These are phyloP conservation scores for Drosophila lacicola DNA, from an alignment of 2,888 invertebrate species.

Conservation along the genomic window DNA sequence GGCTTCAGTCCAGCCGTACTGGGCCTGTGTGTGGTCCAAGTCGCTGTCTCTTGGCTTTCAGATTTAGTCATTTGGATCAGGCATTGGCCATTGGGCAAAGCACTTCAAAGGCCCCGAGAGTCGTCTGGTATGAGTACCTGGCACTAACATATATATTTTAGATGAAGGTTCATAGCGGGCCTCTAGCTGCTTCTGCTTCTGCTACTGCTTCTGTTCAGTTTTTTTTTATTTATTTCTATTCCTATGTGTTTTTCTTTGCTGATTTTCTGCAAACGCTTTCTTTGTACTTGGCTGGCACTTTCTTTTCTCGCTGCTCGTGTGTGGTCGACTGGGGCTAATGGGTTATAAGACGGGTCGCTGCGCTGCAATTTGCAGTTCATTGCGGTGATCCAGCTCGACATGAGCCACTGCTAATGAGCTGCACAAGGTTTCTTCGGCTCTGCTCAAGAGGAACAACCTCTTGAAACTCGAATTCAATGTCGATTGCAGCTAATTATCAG, in stretches of 20 bases:
- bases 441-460: not conserved
- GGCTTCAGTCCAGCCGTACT: conserved; percentile 3
- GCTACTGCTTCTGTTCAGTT: not conserved
- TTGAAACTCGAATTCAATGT: not conserved
- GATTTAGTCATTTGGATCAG: conserved; percentile 62
- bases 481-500: not conserved
- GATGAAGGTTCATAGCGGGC: conserved; percentile 33
- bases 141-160: conserved; percentile 30
- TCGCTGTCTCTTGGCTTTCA: conserved; percentile 37
- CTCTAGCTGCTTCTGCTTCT: conserved; percentile 11
- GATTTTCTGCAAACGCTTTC: conserved; percentile 53
- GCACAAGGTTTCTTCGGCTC: conserved; percentile 5
- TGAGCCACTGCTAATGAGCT: conserved; percentile 25
- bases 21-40: conserved; percentile 53
- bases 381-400: conserved; percentile 27
- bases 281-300: conserved; percentile 48
- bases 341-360: conserved; percentile 28
- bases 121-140: conserved; percentile 4
- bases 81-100: conserved; percentile 21
- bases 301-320: conserved; percentile 48
- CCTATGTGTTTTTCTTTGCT: conserved; percentile 12
- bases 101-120: conserved; percentile 39
- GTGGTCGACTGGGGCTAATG: conserved; percentile 53
- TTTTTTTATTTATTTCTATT: not conserved
- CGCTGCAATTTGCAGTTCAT: conserved; percentile 43